These are phyloP conservation scores for Dasypogon diadema DNA, from an alignment of 2,888 invertebrate genomes.

Conservation along the genomic window DNA sequence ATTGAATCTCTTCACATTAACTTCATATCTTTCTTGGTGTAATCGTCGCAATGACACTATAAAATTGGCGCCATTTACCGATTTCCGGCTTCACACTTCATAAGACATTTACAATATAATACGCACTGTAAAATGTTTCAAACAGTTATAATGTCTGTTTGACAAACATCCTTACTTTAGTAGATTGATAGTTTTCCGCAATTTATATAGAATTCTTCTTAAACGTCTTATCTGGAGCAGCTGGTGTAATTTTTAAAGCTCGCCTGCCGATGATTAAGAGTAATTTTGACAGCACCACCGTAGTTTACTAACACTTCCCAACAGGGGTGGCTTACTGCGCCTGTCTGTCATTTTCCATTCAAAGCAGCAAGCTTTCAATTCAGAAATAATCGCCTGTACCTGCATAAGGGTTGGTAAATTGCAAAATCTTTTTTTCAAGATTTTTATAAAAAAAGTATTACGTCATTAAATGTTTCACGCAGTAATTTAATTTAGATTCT, in stretches of 20 bases:
- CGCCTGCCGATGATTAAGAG: not conserved
- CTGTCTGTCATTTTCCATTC: no score
- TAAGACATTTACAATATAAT: no score
- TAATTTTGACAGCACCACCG: constrained; percentile 24
- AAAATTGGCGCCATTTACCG: constrained; percentile 31
- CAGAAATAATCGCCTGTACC: no score
- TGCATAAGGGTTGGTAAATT: no score
- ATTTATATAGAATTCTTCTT: constrained; percentile 17
- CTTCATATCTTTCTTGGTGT: not conserved
- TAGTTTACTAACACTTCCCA: not conserved
- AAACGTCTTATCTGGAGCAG: constrained; percentile 17
- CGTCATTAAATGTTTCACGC: no score
- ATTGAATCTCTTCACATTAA: not conserved
- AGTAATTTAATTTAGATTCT: no score
- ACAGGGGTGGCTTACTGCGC: no score
- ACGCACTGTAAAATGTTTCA: no score
- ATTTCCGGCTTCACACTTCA: not conserved
- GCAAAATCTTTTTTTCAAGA: no score
- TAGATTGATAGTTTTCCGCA: not conserved
- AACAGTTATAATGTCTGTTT: no score
- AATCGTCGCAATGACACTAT: constrained; percentile 3
- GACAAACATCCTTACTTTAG: not conserved
- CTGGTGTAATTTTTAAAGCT: constrained; percentile 32
- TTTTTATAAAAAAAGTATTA: no score
- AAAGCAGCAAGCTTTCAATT: no score